Evolutionary conservation across 2,797 vertebrate genomes (phyloP).

Genomic region (Clarias pachynema): DNA sequence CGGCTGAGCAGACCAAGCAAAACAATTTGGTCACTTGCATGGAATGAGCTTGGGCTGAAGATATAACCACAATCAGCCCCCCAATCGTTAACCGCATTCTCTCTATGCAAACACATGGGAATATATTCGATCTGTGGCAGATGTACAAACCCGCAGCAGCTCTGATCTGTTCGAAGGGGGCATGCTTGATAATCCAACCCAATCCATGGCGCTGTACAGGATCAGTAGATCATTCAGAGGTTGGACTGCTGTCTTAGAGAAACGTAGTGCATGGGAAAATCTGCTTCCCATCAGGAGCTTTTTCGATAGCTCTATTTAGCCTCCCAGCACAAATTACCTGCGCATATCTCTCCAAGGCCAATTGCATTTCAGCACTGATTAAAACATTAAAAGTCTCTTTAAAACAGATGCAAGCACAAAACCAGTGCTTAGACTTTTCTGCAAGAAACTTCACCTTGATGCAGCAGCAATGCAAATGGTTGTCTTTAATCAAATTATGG

Average conservation of each 20-base stretch:
- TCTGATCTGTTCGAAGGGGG: constrained; percentile 7
- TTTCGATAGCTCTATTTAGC: constrained; percentile 58
- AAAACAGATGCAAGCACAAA: constrained; percentile 56
- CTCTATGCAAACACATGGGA: constrained; percentile 29
- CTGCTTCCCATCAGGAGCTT: constrained; percentile 64
- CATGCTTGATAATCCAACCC: constrained; percentile 5
- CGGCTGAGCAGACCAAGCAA: constrained; percentile 50
- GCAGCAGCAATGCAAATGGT: not conserved
- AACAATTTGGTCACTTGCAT: constrained; percentile 51
- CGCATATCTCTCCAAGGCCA: constrained; percentile 64
- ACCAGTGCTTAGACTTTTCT: constrained; percentile 54
- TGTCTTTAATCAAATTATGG: constrained; percentile 13
- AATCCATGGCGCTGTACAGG: constrained; percentile 2
- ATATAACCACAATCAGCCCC: constrained; percentile 37
- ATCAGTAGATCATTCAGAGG: constrained; percentile 38
- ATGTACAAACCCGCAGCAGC: constrained; percentile 21
- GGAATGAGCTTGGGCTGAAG: constrained; percentile 44
- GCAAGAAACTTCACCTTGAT: constrained; percentile 7
- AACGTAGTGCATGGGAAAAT: constrained; percentile 52
- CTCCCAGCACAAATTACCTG: constrained; percentile 50
- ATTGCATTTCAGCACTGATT: constrained; percentile 61
- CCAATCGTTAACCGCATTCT: constrained; percentile 43
- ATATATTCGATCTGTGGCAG: not conserved
- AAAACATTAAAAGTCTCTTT: constrained; percentile 49
- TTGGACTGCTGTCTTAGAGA: constrained; percentile 61